These are phyloP conservation scores for Solenodon paradoxus DNA, from an alignment of 2,113 vertebrate species.

Conservation along the genomic window DNA sequence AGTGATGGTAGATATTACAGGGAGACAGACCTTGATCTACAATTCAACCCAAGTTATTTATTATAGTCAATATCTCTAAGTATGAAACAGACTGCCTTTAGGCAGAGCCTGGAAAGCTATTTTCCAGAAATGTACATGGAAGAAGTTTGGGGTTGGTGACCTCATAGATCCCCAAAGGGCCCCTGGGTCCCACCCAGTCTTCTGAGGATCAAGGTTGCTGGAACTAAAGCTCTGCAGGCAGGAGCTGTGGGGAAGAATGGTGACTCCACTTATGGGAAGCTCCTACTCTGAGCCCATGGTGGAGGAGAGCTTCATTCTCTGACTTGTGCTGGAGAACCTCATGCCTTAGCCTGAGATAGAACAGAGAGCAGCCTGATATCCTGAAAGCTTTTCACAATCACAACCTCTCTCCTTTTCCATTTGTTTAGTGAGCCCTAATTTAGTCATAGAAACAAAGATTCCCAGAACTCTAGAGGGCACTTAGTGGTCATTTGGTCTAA, in stretches of 20 bases:
- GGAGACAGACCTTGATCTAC: background rate
- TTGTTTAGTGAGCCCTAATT: background rate
- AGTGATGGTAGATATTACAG: background rate
- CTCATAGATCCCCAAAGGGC: background rate
- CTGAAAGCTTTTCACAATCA: background rate
- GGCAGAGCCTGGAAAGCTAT: background rate
- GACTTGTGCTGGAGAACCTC: background rate
- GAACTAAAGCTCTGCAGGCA: background rate
- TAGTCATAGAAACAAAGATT: background rate
- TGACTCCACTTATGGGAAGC: background rate
- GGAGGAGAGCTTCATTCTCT: background rate
- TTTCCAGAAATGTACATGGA: background rate
- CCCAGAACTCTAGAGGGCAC: background rate
- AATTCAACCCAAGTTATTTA: background rate
- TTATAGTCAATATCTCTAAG: background rate
- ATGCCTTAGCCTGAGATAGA: background rate
- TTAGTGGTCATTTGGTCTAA: background rate
- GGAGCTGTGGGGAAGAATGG: background rate
- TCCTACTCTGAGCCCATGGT: background rate
- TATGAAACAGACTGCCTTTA: background rate
- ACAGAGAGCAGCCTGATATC: background rate
- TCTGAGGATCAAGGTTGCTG: background rate
- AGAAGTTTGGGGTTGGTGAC: background rate
- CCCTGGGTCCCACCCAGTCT: background rate
- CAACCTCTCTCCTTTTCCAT: background rate